A percentile compares a stretch with the other conserved stretches of the same genome.
These are phyloP conservation scores for Metopia argyrocephala DNA, from an alignment of 2,888 invertebrate genomes.

Conservation along the genomic window DNA sequence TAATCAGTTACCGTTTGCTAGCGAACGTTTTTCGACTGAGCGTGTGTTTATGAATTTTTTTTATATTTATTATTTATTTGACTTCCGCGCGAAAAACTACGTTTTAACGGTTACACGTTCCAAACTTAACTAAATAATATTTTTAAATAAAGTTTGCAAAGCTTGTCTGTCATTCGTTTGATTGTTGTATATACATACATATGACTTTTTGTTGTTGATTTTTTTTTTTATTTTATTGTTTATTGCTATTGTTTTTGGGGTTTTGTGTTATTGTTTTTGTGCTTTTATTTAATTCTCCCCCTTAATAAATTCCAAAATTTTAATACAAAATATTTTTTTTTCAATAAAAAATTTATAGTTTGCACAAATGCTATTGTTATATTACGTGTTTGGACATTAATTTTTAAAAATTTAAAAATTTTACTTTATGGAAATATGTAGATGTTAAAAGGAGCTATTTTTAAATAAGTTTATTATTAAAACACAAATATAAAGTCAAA, in stretches of 20 bases:
- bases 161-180: constrained; percentile 54
- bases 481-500: no score
- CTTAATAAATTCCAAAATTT: constrained; percentile 23
- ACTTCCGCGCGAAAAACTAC: constrained; percentile 68
- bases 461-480: no score
- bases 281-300: constrained; percentile 35
- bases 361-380: constrained; percentile 61
- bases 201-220: constrained; percentile 5
- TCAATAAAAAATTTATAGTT: constrained; percentile 56
- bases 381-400: constrained; percentile 38
- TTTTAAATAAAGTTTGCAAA: constrained; percentile 70
- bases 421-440: no score
- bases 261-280: constrained; percentile 30
- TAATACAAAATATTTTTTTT: constrained; percentile 37
- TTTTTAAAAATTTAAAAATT: not conserved
- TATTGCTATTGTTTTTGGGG: not conserved
- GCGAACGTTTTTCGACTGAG: constrained; percentile 31
- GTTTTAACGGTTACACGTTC: constrained; percentile 69
- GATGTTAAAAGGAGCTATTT: no score
- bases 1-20: constrained; percentile 30
- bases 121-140: constrained; percentile 75
- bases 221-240: constrained; percentile 27
- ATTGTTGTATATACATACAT: constrained; percentile 22
- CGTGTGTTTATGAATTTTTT: not conserved
- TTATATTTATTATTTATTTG: constrained; percentile 26